These are phyloP conservation scores for Gadopsis marmoratus DNA, from an alignment of 2,797 vertebrate species.

Conservation along the genomic window DNA sequence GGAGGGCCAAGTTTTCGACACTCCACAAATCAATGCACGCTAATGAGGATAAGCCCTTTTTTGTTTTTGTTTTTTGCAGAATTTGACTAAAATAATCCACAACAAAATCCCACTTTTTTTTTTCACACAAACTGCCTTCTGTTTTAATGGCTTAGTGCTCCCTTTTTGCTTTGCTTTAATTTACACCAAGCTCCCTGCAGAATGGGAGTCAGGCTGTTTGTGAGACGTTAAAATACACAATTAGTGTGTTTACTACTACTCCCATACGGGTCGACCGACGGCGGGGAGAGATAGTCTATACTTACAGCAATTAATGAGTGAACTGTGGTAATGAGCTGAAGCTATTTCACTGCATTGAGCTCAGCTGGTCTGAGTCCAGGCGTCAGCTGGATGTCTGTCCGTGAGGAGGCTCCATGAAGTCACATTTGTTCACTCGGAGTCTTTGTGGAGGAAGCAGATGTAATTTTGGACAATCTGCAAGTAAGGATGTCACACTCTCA, in stretches of 20 bases:
- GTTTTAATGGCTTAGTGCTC: conserved; percentile 42
- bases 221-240: conserved; percentile 32
- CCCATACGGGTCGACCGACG: neutral
- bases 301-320: conserved; percentile 41
- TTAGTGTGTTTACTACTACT: conserved; percentile 36
- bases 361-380: conserved; percentile 36
- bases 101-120: neutral
- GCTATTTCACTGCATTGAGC: conserved; percentile 7
- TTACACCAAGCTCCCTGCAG: conserved; percentile 14
- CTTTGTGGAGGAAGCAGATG: conserved; percentile 46
- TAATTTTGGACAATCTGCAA: conserved; percentile 53
- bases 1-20: conserved; percentile 3
- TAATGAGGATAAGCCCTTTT: conserved; percentile 13
- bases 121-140: conserved; percentile 21
- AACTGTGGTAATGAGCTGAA: conserved; percentile 23
- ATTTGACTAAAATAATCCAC: conserved; percentile 21
- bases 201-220: conserved; percentile 26
- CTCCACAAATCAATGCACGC: conserved; percentile 29
- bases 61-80: neutral
- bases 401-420: conserved; percentile 7
- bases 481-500: conserved; percentile 50
- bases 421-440: conserved; percentile 12
- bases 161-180: conserved; percentile 47
- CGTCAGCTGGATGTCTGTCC: conserved; percentile 30
- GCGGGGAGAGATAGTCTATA: conserved; percentile 1